Evolutionary conservation across 2,113 vertebrate genomes (phyloP), one percentile per base, ranked within the genome.

Genomic region (Chrysemys picta): DNA sequence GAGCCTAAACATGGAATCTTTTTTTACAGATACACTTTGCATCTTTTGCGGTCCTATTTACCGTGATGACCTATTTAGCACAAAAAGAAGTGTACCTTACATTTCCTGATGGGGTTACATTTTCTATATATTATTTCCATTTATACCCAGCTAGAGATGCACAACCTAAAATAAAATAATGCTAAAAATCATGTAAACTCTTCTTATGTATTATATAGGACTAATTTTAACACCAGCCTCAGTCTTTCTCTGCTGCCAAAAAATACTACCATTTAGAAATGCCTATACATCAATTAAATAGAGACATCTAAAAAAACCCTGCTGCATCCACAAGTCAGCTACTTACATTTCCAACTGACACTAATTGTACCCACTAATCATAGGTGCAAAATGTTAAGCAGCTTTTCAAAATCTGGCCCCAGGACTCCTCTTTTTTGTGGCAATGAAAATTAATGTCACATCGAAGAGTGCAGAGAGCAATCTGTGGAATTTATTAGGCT

Each of bases 401-500:
- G 9, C 22, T 96, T 93, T 93, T 90, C 72, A 79, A 96, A 91
- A 59, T 92, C 90, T 97, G 90, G 90, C 87, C 89, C 53, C 89
- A 53, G 10, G 13, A 96, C 92, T 94, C 95, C 82, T 95, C 90
- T 97, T 79, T 87, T 95, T 87, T 88, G 65, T 75, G 72, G 88
- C 13, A 31, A 85, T 93, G 92, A 94, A 97, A 98, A 95, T 93
- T 56, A 92, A 93, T 97, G 97, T 94, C 95, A 92, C 89, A 92
- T 95, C 96, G 96, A 94, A 93, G 92, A 52, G 91, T 95, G 91
- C 6, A 24, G 91, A 90, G 93, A 93, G 93, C 59, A 86, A 90
- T 95, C 95, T 24, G 45, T 94, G 93, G 97, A 97, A 97, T 97
- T 97, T 97, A 97, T 97, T 93, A 89, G 84, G 35, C 53, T 90